phyloP scores from a whole-genome alignment of 2,797 vertebrate species.

The Scolopax rusticola region DNA sequence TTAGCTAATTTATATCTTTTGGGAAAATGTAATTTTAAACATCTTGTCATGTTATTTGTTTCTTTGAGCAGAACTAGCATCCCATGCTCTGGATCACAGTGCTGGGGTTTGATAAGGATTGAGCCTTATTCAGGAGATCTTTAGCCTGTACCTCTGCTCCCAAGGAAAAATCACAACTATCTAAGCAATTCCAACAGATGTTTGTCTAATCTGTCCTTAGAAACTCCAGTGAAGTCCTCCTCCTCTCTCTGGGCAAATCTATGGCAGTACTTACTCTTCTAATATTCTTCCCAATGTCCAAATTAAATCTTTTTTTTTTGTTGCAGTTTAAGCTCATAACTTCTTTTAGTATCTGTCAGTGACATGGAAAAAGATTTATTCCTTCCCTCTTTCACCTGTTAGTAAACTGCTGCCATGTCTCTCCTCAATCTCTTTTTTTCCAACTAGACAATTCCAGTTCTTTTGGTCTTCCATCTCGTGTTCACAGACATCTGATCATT shows the following conservation, averaged over 20 bases:
- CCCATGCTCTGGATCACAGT: background rate
- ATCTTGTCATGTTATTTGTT: background rate
- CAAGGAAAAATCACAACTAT: background rate
- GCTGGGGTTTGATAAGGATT: background rate
- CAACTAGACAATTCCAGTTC: background rate
- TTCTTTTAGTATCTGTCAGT: background rate
- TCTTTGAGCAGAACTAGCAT: background rate
- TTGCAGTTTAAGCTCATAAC: background rate
- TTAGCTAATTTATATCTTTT: background rate
- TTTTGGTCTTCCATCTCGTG: background rate
- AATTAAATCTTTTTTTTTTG: background rate
- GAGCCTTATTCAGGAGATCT: background rate
- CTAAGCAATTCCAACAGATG: background rate
- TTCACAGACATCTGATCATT: background rate
- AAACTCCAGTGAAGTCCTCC: background rate
- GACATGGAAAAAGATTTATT: background rate
- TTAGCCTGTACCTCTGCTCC: background rate
- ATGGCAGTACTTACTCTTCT: constrained; percentile 11
- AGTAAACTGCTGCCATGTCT: background rate
- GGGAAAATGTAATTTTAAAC: background rate
- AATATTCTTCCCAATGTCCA: background rate
- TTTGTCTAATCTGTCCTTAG: background rate
- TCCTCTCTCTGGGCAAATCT: constrained; percentile 2
- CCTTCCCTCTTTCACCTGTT: background rate
- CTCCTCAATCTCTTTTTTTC: background rate